These are phyloP conservation scores for Chaetogeoica ovagalla DNA, from an alignment of 2,888 invertebrate species.

Conservation along the genomic window DNA sequence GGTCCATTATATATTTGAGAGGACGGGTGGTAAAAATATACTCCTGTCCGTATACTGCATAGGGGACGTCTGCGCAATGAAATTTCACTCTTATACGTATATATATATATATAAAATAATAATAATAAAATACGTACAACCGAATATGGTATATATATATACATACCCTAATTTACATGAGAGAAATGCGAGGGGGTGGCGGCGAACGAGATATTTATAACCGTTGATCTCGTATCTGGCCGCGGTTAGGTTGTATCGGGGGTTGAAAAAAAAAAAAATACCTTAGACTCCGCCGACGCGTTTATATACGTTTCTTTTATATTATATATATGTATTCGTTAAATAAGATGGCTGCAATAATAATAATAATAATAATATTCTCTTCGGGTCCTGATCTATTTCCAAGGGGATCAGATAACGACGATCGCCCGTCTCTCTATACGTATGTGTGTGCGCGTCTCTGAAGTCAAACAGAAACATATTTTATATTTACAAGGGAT, in stretches of 20 bases:
- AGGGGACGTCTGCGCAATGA: too few relatives aligned
- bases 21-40: too few relatives aligned
- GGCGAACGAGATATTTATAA: conserved; percentile 42
- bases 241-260: not conserved
- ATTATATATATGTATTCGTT: not conserved
- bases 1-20: too few relatives aligned
- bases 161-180: conserved; percentile 50
- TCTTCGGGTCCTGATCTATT: conserved; percentile 45
- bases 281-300: conserved; percentile 2
- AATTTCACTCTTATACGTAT: too few relatives aligned
- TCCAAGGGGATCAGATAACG: conserved; percentile 52
- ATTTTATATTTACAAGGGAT: conserved; percentile 52
- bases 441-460: not conserved
- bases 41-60: too few relatives aligned
- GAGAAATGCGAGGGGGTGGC: not conserved
- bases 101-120: conserved; percentile 8
- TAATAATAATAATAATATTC: conserved; percentile 15
- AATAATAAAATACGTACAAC: conserved; percentile 34
- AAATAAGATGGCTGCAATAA: too few relatives aligned
- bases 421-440: conserved; percentile 2
- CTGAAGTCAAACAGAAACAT: conserved; percentile 50
- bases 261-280: conserved; percentile 3
- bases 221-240: conserved; percentile 44
- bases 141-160: not conserved
- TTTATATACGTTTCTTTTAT: conserved; percentile 14